phyloP scores from a whole-genome alignment of 2,888 invertebrate genomes.

The Chaitophorus viminalis region DNA sequence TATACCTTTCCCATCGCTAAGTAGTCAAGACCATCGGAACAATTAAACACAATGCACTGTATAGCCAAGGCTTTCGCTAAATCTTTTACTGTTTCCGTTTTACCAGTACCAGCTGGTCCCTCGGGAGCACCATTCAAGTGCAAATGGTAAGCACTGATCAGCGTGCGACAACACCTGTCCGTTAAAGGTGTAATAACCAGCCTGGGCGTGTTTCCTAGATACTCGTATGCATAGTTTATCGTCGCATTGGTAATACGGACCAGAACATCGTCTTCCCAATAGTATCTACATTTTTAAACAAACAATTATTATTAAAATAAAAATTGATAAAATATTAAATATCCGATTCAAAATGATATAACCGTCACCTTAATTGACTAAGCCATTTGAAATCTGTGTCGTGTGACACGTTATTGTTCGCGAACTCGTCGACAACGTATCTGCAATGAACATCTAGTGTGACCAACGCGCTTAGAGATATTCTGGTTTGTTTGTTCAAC shows the following conservation, averaged over 20 bases:
- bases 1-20: conserved; percentile 82
- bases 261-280: conserved; percentile 76
- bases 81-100: conserved; percentile 93
- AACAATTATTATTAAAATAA: neutral
- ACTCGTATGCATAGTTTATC: conserved; percentile 84
- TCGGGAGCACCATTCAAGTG: conserved; percentile 87
- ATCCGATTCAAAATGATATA: too few relatives aligned
- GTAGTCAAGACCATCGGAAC: conserved; percentile 86
- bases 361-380: conserved; percentile 75
- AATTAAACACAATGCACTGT: conserved; percentile 89
- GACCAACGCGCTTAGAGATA: conserved; percentile 83
- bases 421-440: conserved; percentile 79
- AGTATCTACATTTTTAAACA: conserved; percentile 70
- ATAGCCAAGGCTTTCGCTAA: conserved; percentile 91
- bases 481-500: conserved; percentile 74
- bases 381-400: conserved; percentile 87
- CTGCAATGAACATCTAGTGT: conserved; percentile 88
- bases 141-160: conserved; percentile 84
- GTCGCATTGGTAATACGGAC: conserved; percentile 84
- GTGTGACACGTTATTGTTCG: conserved; percentile 73
- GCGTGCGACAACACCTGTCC: conserved; percentile 83
- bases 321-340: neutral
- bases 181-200: conserved; percentile 81
- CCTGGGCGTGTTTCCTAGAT: conserved; percentile 82
- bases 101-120: conserved; percentile 88